A percentile compares a stretch with the other conserved stretches of the same genome.
phyloP scores from a whole-genome alignment of 2,797 vertebrate species.

The Sebastes glaucus region DNA sequence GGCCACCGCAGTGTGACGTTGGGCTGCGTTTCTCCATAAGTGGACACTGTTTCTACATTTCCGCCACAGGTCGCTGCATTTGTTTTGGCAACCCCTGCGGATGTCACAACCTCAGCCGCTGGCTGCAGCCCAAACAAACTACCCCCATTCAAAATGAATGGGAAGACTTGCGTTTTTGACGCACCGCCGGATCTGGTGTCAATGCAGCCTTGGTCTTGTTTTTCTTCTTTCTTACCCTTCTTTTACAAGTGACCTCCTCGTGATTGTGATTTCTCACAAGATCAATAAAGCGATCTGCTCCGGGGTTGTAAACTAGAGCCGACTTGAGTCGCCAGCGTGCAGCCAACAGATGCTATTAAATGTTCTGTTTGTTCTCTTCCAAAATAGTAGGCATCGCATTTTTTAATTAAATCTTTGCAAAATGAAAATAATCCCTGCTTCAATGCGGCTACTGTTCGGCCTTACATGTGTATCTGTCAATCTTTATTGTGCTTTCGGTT shows the following conservation, averaged over 20 bases:
- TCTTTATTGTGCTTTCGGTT: conserved; percentile 18
- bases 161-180: too few species aligned
- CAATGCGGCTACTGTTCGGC: conserved; percentile 40
- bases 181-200: too few species aligned
- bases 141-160: too few species aligned
- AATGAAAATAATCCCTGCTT: conserved; percentile 7
- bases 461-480: conserved; percentile 34
- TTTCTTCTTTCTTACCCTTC: neutral
- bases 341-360: neutral
- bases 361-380: neutral
- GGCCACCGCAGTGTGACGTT: too few species aligned
- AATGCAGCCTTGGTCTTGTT: too few species aligned
- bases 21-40: too few species aligned
- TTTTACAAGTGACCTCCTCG: neutral
- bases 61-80: too few species aligned
- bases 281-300: conserved; percentile 5
- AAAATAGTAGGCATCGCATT: neutral
- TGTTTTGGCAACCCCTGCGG: too few species aligned
- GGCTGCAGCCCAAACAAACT: too few species aligned
- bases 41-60: too few species aligned
- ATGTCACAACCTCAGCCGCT: too few species aligned
- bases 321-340: neutral
- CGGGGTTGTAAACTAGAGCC: neutral
- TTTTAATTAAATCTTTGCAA: neutral
- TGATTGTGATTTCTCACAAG: conserved; percentile 5